Base-by-base conservation (phyloP, 2,888 invertebrate genomes). In the Lycia hirtaria region DNA sequence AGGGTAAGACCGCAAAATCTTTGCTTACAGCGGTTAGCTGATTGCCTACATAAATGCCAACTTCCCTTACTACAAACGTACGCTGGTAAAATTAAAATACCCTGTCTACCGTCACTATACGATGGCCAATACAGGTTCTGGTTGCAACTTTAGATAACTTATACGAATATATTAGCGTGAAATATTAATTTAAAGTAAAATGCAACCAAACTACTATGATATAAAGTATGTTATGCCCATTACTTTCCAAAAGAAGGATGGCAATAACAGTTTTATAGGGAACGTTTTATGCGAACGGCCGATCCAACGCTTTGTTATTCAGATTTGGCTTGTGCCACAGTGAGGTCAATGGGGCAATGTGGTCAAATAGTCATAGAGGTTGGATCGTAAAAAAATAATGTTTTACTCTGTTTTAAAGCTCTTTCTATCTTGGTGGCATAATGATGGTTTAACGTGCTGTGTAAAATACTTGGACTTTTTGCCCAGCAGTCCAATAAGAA, bases 191-290 rank as follows among this genome's bases (percentile, higher is more conserved):
- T 15, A 19, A 26, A 41, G 17, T 17, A 41, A 15, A 28, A 28
- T 5, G 15, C 17, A 26, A n/a, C 4, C 30, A 6, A 30, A 44
- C 28, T 19, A 30, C 44, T 24, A 30, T 10, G 28, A 44, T 44
- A 44, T 17, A 49, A 40, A 41, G n/a, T 32, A 22, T 15, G 32
- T 41, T 41, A 40, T 41, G 15, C 15, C 40, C 24, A 26, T 24
- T 47, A 24, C 24, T 48, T 26, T 26, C 32, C n/a, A 28, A 54
- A 48, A 40, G 33, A 54, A 24, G 33, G 19, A 33, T 30, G 20
- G 40, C 54, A 47, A 33, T 48, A 41, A 54, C 47, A 43, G 12
- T 55, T 55, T 55, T 55, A 55, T 55, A 22, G 55, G 35, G 9
- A 28, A 55, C 28, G 35, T 49, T 55, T 43, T 48, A 55, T 49